Conservation (phyloP, 2,113 vertebrate species). For the Excalfactoria chinensis region DNA sequence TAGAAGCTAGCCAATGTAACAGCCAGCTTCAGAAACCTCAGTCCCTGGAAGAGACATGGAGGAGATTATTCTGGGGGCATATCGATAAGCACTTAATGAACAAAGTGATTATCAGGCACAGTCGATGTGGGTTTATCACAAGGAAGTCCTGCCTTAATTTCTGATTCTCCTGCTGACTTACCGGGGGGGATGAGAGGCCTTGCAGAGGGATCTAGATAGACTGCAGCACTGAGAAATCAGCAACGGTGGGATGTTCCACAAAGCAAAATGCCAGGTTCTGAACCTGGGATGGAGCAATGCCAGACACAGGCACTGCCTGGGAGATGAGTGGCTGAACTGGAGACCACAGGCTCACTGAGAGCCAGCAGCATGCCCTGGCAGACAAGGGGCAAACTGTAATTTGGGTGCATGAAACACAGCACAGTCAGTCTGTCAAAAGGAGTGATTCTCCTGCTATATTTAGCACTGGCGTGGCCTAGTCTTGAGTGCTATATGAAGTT, state of each 20-base stretch:
- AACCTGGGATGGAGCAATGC: not conserved
- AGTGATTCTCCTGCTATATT: not conserved
- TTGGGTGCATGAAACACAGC: not conserved
- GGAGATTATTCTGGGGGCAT: not conserved
- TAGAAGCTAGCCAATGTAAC: not conserved
- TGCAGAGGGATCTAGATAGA: not conserved
- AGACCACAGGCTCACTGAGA: not conserved
- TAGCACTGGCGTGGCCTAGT: not conserved
- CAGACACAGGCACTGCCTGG: not conserved
- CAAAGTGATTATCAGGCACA: not conserved
- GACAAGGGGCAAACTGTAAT: not conserved
- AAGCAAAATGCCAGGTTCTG: not conserved
- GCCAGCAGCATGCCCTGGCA: not conserved
- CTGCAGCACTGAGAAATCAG: not conserved
- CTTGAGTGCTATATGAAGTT: not conserved
- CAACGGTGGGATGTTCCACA: not conserved
- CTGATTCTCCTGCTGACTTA: not conserved
- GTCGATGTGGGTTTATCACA: not conserved
- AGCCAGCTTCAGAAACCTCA: not conserved
- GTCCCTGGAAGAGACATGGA: not conserved
- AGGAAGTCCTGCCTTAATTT: not conserved
- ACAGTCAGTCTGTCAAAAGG: not conserved
- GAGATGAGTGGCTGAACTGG: not conserved
- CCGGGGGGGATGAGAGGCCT: not conserved
- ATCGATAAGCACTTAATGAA: not conserved